Evolutionary conservation across 2,888 invertebrate species (phyloP).

Genomic region (Drosophila yooni): DNA sequence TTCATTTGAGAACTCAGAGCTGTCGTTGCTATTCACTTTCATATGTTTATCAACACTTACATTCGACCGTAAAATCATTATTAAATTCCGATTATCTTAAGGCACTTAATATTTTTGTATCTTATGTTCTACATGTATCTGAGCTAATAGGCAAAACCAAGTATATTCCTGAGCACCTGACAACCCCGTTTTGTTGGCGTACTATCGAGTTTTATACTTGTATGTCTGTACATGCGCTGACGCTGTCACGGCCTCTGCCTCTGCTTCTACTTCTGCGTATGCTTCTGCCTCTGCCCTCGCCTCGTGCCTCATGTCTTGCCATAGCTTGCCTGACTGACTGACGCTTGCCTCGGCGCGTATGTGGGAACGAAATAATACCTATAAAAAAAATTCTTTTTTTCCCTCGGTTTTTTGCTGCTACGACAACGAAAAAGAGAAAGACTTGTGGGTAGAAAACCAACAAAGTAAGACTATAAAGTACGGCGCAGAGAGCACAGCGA

Average conservation of each 20-base stretch:
- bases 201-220: slow-evolving; percentile 76
- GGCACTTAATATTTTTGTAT: background rate
- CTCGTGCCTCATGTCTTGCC: slow-evolving; percentile 41
- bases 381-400: slow-evolving; percentile 59
- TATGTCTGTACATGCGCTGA: slow-evolving; percentile 73
- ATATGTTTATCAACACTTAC: background rate
- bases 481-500: slow-evolving; percentile 45
- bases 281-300: slow-evolving; percentile 44
- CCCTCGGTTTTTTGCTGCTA: slow-evolving; percentile 55
- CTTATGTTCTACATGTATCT: background rate
- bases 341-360: slow-evolving; percentile 77
- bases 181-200: slow-evolving; percentile 63
- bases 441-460: slow-evolving; percentile 83
- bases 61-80: background rate
- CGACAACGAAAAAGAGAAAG: slow-evolving; percentile 81
- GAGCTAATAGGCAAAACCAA: background rate
- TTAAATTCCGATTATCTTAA: background rate
- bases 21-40: background rate
- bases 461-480: slow-evolving; percentile 80
- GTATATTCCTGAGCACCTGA: slow-evolving; percentile 20
- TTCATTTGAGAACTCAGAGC: background rate
- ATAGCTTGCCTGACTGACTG: slow-evolving; percentile 64
- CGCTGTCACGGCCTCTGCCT: slow-evolving; percentile 77
- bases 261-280: slow-evolving; percentile 60
- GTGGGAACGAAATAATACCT: slow-evolving; percentile 83